Percentiles rank a stretch among this genome's conserved stretches.
Conservation (phyloP, 1,140 invertebrate genomes). For the Dryas iulia region DNA sequence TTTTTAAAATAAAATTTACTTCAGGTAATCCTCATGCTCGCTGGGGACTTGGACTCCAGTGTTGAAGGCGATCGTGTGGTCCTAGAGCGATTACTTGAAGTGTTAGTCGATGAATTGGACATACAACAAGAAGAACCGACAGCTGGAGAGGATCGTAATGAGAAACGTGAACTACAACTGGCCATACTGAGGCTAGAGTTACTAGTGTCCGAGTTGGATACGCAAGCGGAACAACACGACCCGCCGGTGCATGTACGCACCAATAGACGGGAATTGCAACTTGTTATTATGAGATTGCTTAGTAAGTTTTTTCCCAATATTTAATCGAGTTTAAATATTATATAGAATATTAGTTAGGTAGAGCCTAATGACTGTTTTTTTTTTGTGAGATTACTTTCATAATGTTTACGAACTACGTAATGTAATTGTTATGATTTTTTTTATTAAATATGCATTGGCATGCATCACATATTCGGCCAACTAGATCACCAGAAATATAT, state of each 20-base stretch:
- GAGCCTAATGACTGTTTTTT: neutral
- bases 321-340: too few relatives aligned
- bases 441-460: too few relatives aligned
- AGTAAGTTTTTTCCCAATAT: slow-evolving; percentile 57
- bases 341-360: too few relatives aligned
- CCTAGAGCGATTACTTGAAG: slow-evolving; percentile 87
- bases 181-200: slow-evolving; percentile 91
- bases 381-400: too few relatives aligned
- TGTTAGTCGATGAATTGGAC: slow-evolving; percentile 89
- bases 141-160: slow-evolving; percentile 43
- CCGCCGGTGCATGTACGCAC: slow-evolving; percentile 58
- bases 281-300: slow-evolving; percentile 68
- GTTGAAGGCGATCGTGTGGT: slow-evolving; percentile 89
- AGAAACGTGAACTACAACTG: slow-evolving; percentile 84
- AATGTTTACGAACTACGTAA: too few relatives aligned
- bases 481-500: too few relatives aligned
- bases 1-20: slow-evolving; percentile 3
- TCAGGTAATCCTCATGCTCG: slow-evolving; percentile 93
- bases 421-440: too few relatives aligned
- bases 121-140: slow-evolving; percentile 79
- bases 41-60: slow-evolving; percentile 92
- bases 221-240: slow-evolving; percentile 66
- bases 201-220: slow-evolving; percentile 89
- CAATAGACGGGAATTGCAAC: slow-evolving; percentile 58
- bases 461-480: too few relatives aligned